These are phyloP conservation scores for Echeneis naucrates DNA, from an alignment of 2,797 vertebrate species.

Conservation along the genomic window DNA sequence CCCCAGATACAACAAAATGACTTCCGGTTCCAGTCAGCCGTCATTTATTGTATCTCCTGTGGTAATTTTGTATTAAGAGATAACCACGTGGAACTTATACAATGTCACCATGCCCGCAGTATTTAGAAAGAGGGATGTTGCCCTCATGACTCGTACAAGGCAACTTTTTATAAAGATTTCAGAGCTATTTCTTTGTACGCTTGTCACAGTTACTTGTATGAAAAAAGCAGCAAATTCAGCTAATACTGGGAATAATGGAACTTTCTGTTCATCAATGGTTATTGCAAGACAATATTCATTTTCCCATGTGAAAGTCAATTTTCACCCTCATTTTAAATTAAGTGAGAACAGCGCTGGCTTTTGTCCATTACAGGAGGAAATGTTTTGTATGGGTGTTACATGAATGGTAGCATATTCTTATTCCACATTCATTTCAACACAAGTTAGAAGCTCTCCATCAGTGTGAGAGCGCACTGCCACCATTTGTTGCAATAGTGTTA, in stretches of 20 bases:
- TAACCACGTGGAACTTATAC: background rate
- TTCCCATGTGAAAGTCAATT: conserved; percentile 22
- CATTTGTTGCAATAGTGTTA: conserved; percentile 64
- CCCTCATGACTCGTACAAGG: background rate
- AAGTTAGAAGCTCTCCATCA: conserved; percentile 22
- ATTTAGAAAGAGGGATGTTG: background rate
- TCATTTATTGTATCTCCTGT: background rate
- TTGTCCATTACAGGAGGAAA: conserved; percentile 27
- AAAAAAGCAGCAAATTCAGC: conserved; percentile 21
- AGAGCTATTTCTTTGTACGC: background rate
- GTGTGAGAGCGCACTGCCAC: conserved; percentile 72
- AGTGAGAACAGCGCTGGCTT: conserved; percentile 16
- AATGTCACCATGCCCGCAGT: background rate
- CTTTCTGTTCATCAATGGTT: conserved; percentile 6
- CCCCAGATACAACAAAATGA: background rate
- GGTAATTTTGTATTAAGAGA: background rate
- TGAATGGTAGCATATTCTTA: conserved; percentile 2
- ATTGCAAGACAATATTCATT: conserved; percentile 15
- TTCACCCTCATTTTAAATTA: conserved; percentile 22
- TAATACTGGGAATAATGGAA: background rate
- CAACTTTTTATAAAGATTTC: background rate
- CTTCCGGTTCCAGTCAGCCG: conserved; percentile 11
- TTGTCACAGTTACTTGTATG: background rate
- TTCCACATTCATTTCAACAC: conserved; percentile 32
- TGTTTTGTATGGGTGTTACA: conserved; percentile 19